These are phyloP conservation scores for Catharus fuscescens DNA, from an alignment of 2,113 vertebrate genomes.

Conservation along the genomic window DNA sequence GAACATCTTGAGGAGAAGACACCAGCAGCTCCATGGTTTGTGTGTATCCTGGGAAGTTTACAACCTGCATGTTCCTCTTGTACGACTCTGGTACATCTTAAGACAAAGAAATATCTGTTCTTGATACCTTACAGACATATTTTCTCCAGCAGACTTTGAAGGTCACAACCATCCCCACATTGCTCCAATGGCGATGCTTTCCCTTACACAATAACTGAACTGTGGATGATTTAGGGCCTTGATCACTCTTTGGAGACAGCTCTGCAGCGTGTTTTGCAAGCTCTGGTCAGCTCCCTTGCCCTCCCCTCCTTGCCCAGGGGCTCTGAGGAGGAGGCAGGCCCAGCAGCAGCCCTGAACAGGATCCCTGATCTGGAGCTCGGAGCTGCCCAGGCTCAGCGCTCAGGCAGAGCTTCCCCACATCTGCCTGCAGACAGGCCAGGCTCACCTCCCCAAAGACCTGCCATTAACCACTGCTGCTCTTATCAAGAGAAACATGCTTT, in stretches of 20 bases:
- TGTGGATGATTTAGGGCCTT: background rate
- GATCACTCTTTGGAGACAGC: background rate
- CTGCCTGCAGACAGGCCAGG: background rate
- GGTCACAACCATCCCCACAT: background rate
- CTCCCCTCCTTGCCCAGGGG: background rate
- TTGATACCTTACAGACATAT: background rate
- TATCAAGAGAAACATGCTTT: conserved; percentile 6
- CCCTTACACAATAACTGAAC: background rate
- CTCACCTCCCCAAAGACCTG: background rate
- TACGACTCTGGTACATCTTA: background rate
- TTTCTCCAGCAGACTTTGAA: background rate
- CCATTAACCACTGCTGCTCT: background rate
- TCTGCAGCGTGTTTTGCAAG: background rate
- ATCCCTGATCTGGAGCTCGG: background rate
- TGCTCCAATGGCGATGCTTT: background rate
- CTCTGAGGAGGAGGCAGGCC: background rate
- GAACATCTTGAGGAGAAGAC: background rate
- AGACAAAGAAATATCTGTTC: background rate
- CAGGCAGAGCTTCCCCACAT: background rate
- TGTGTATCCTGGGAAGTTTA: background rate
- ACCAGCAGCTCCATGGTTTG: background rate
- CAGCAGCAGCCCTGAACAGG: background rate
- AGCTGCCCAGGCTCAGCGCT: background rate
- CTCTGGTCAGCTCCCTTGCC: background rate
- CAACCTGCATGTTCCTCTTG: background rate